Conservation (phyloP, 2,797 vertebrate species). For the Leucoraja ocellata region DNA sequence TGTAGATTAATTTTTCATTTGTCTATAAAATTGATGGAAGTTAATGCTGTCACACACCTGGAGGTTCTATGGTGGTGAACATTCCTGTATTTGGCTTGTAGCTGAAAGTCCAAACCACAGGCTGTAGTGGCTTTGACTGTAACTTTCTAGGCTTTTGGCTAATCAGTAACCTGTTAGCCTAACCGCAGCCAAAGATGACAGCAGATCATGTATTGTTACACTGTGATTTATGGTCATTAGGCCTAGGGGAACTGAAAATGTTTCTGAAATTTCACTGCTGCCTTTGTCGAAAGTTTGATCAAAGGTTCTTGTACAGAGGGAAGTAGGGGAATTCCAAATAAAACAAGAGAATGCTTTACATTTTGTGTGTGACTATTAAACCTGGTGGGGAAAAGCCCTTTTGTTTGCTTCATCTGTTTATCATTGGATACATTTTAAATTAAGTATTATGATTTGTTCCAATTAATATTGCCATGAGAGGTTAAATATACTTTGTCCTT, state of each 20-base stretch:
- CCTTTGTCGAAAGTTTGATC: slow-evolving; percentile 90
- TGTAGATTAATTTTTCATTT: slow-evolving; percentile 94
- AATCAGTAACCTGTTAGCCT: slow-evolving; percentile 75
- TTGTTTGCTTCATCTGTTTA: slow-evolving; percentile 28
- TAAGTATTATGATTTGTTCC: slow-evolving; percentile 32
- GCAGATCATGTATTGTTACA: slow-evolving; percentile 92
- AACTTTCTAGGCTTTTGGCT: slow-evolving; percentile 73
- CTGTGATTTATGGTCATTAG: slow-evolving; percentile 85
- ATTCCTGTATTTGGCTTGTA: slow-evolving; percentile 95
- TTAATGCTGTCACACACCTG: slow-evolving; percentile 83
- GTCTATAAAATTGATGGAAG: slow-evolving; percentile 99
- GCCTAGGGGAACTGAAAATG: slow-evolving; percentile 79
- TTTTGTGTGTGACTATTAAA: slow-evolving; percentile 33
- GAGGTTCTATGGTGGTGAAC: slow-evolving; percentile 77
- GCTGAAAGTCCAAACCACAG: slow-evolving; percentile 67
- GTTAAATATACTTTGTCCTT: slow-evolving; percentile 25
- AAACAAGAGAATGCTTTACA: slow-evolving; percentile 66
- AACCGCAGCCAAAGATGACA: slow-evolving; percentile 97
- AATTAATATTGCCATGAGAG: neutral
- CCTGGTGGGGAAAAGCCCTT: slow-evolving; percentile 30
- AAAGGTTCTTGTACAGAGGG: slow-evolving; percentile 97
- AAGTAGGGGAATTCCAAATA: slow-evolving; percentile 90
- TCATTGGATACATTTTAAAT: slow-evolving; percentile 35
- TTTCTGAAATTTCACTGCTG: slow-evolving; percentile 95
- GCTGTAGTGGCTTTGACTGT: slow-evolving; percentile 70